Evolutionary conservation across 2,888 invertebrate genomes (phyloP), one percentile per base, ranked within the genome.

Genomic region (Agrochola circellaris): DNA sequence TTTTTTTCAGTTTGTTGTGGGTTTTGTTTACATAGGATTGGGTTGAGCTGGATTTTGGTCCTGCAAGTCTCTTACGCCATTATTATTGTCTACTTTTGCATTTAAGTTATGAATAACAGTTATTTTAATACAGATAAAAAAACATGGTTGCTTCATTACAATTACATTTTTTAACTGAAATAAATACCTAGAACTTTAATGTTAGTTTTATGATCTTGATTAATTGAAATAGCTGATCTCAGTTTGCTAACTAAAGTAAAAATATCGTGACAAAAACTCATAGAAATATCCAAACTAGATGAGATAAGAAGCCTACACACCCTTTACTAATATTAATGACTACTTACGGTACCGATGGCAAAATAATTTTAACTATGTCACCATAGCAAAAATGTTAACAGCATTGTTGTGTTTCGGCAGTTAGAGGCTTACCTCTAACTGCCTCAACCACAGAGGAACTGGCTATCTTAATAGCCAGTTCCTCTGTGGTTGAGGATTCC

Each of bases 271-370:
- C 80, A 30, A 70, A 77, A 79, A 61, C 60, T 79, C 79, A 80
- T 83, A 80, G 77, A 71, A 67, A 76, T 72, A 79, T 73, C 71
- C 54, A 73, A 75, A 72, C 48, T 60, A 70, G 82, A 84, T 66
- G 67, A 84, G 83, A 83, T 82, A 81, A 85, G 64, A 71, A 30
- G 45, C 60, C 54, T 45, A 75, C 69, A 77, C 73, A 73, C 80
- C 79, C 76, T 85, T 73, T 83, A 86, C 75, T 83, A 76, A 48
- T 83, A 85, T 81, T 79, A 81, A 75, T 79, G 77, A 56, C 64
- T 80, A 66, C 70, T 73, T 75, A 62, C 42, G 1, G 85, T 88
- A 87, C 9, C 0, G 87, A 26, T n/a, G 20, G 77, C 64, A 87
- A 72, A 79, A 48, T 34, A 38, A 54, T 6, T 45, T 34, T 20